These are phyloP conservation scores for Decapterus maruadsi DNA, from an alignment of 2,797 vertebrate species.

Conservation along the genomic window DNA sequence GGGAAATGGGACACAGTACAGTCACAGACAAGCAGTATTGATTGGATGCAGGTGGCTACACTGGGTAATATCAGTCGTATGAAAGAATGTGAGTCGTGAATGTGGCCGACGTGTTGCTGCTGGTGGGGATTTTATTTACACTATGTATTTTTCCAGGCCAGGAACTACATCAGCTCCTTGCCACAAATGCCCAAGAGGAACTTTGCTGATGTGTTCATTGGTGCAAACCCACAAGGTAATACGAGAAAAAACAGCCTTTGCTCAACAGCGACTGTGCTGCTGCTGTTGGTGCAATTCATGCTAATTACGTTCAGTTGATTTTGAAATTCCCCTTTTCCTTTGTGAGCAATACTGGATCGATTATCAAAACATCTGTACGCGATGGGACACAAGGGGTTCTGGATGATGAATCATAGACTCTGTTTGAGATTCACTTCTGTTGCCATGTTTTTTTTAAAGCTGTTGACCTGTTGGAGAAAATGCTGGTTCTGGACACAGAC, in stretches of 20 bases:
- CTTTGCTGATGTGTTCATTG: conserved; percentile 97
- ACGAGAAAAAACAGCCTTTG: neutral
- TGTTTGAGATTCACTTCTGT: neutral
- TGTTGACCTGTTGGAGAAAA: conserved; percentile 98
- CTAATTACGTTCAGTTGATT: neutral
- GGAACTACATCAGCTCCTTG: conserved; percentile 97
- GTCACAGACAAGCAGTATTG: neutral
- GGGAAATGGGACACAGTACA: neutral
- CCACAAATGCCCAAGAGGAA: conserved; percentile 97
- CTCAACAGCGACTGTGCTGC: neutral
- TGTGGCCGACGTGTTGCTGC: conserved; percentile 26
- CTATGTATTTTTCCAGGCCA: conserved; percentile 86
- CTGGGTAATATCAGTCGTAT: conserved; percentile 3
- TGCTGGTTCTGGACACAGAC: conserved; percentile 98
- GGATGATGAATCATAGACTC: neutral
- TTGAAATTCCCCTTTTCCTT: neutral
- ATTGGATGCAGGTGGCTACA: neutral
- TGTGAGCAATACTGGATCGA: neutral
- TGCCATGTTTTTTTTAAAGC: conserved; percentile 83
- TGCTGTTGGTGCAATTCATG: neutral
- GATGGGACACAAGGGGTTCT: neutral
- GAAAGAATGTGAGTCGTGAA: conserved; percentile 16
- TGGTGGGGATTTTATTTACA: conserved; percentile 42
- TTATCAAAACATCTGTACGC: neutral
- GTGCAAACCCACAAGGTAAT: conserved; percentile 96